Evolutionary conservation across 2,797 vertebrate genomes (phyloP), one percentile per base, ranked within the genome.

Genomic region (Hephaestus fuliginosus): DNA sequence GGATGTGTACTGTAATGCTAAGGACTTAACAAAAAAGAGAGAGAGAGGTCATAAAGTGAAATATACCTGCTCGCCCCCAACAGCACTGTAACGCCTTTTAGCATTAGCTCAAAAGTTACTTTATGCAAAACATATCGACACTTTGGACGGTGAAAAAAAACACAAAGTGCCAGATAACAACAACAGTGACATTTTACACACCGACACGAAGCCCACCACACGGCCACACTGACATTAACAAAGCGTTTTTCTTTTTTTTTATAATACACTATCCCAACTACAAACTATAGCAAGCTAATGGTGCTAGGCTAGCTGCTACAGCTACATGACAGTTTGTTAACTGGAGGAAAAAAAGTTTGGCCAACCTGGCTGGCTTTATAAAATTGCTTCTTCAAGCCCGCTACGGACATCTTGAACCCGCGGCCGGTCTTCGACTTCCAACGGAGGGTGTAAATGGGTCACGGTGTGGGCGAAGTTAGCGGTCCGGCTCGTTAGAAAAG

Each of bases 331-430:
- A 93, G 85, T 85, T 30, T 70, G 81, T 61, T 87, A 84, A 78
- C 76, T 5, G 6, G 12, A 64, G 80, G 63, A 81, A 72, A 43
- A 88, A 90, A 92, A 90, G 86, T 94, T 95, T 84, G 44, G 53
- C 96, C 90, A 94, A 99, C 98, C 98, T 99, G 98, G 72, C 97
- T 99, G 71, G 98, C 98, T 95, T 99, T 99, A 91, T 99, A 99
- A 95, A 99, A 99, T 95, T 99, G 98, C 82, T 99, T 99, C 96
- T 98, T 99, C 65, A 99, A 94, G 79, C 98, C 98, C 78, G 98
- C 98, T 83, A 98, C 97, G 89, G 98, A 99, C 98, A 99, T 99
- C 91, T 93, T 96, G 95, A 69, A 56, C 53, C 76, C 75, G 30
- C 55, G 74, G 25, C 80, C 80, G 89, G 89, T 87, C 80, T 84